Conservation (phyloP, 1,140 invertebrate species). For the Caenorhabditis brenneri region DNA sequence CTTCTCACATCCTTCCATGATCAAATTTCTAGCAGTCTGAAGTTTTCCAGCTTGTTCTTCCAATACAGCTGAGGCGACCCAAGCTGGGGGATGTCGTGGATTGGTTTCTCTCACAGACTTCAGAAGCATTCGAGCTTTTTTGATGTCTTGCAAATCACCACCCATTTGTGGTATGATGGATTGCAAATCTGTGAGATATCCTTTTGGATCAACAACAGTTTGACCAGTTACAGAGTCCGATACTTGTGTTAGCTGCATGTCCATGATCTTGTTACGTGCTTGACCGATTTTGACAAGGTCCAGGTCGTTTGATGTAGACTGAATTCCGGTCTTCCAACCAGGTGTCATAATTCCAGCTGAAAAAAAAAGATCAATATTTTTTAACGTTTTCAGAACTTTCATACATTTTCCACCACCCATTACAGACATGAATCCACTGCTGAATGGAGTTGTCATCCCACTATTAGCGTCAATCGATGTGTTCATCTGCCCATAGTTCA, state of each 20-base stretch:
- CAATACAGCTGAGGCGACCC: slow-evolving; percentile 97
- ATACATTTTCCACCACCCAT: slow-evolving; percentile 30
- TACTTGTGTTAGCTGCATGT: slow-evolving; percentile 92
- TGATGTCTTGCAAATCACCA: slow-evolving; percentile 98
- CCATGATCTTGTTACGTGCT: slow-evolving; percentile 98
- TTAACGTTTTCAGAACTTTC: no score
- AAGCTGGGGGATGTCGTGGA: slow-evolving; percentile 97
- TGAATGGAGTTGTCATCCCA: slow-evolving; percentile 70
- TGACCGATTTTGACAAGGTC: slow-evolving; percentile 98
- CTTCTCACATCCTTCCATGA: slow-evolving; percentile 89
- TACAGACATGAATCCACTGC: slow-evolving; percentile 51
- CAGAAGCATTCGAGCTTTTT: slow-evolving; percentile 80
- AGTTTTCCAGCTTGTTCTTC: slow-evolving; percentile 99
- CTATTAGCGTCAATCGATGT: slow-evolving; percentile 81
- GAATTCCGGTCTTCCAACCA: slow-evolving; percentile 73
- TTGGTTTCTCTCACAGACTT: slow-evolving; percentile 98
- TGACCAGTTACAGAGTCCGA: slow-evolving; percentile 98
- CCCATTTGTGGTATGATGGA: slow-evolving; percentile 98
- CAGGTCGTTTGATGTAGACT: slow-evolving; percentile 77
- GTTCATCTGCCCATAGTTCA: slow-evolving; percentile 81
- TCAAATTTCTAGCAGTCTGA: slow-evolving; percentile 92
- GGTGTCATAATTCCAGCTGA: slow-evolving; percentile 77
- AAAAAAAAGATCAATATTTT: background rate
- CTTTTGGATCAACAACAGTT: slow-evolving; percentile 98
- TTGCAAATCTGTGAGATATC: slow-evolving; percentile 96